A percentile compares a stretch with the other conserved stretches of the same genome.
Evolutionary conservation across 30 jellyfish, hydroid and myxozoan genomes (phyloP).

Genomic region (Hydractinia echinata): DNA sequence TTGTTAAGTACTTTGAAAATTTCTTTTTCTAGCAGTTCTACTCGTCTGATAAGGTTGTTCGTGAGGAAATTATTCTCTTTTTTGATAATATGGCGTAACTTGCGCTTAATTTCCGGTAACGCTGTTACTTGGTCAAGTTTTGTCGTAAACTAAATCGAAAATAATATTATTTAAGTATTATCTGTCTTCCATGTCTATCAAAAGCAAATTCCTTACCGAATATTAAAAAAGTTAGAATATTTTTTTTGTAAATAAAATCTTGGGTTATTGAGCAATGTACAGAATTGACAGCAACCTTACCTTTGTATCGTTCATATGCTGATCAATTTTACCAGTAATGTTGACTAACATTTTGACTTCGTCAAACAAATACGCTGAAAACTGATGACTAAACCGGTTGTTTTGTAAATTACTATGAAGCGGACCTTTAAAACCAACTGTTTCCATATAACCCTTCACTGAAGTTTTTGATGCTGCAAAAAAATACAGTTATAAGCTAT

Average conservation of each 20-base stretch:
- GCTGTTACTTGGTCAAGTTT: constrained; percentile 5
- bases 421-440: constrained; percentile 21
- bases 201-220: no score
- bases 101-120: neutral
- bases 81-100: neutral
- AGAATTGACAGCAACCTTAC: neutral
- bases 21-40: neutral
- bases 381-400: neutral
- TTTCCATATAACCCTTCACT: constrained; percentile 7
- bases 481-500: neutral
- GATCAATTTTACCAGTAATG: constrained; percentile 12
- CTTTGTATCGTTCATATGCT: constrained; percentile 5
- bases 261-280: no score
- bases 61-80: neutral
- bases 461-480: neutral
- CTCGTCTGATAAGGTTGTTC: neutral
- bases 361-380: constrained; percentile 8
- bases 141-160: neutral
- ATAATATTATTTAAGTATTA: neutral
- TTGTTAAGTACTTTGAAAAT: neutral
- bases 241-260: no score
- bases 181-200: no score
- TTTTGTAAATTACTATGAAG: neutral
- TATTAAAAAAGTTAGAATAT: no score
- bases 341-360: constrained; percentile 11